Evolutionary conservation across 2,888 invertebrate genomes (phyloP), one percentile per base, ranked within the genome.

Genomic region (Brachycybe producta): DNA sequence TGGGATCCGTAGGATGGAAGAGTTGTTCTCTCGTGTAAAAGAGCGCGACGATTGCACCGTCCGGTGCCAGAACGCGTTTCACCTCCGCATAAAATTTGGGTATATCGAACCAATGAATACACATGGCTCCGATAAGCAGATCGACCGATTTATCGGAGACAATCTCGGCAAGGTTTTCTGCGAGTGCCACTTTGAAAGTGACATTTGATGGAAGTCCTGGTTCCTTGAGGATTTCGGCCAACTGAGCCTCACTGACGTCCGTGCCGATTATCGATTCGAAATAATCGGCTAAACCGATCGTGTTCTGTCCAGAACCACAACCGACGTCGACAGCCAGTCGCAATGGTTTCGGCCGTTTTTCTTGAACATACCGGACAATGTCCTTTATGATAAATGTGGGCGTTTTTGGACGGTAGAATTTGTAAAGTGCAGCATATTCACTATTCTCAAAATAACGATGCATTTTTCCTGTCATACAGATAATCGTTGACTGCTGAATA

Each of bases 281-380:
- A 54, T 67, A 61, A 1, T 64, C 61, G 1, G 66, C 62, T 28
- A 72, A 57, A 5, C 65, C 63, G n/a, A 58, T 52, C 0, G 71
- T 70, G 52, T 68, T 68, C 57, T 72, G 72, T n/a, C 73, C 73
- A 15, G 65, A 63, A 3, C 73, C 73, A 60, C 72, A 73, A 1
- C 71, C 73, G 13, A 73, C 65, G 59, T 73, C 73, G 2, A 69
- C 59, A 7, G 70, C 71, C 3, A 26, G 15, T n/a, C 19, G 17
- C 15, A 27, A 23, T 19, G 43, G 43, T 36, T 13, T 5, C 5
- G 35, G 28, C n/a, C 15, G 28, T 28, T 50, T 50, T 35, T 52
- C 46, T 13, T 24, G 17, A 5, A 52, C n/a, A 50, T 49, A 52
- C 3, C 23, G 11, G 3, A 52, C 19, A 13, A 52, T 28, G n/a